Evolutionary conservation across 2,113 vertebrate genomes (phyloP).

Genomic region (Cercocebus atys): DNA sequence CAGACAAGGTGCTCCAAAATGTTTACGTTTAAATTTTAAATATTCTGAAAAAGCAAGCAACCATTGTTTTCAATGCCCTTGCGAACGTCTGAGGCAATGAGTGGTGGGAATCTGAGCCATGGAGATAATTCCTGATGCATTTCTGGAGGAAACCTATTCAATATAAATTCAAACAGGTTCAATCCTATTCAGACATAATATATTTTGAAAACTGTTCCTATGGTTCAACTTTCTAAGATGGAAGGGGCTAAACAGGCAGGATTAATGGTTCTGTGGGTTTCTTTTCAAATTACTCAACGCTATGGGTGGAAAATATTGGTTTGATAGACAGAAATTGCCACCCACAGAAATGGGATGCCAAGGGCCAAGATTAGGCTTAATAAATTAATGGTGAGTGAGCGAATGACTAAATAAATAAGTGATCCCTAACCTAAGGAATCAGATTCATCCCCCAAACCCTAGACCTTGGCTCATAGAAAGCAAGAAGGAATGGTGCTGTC

Average conservation of each 20-base stretch:
- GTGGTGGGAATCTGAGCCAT: not conserved
- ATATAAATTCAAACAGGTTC: not conserved
- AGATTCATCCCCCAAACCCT: not conserved
- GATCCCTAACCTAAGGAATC: not conserved
- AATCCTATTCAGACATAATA: not conserved
- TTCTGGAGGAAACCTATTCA: not conserved
- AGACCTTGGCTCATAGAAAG: not conserved
- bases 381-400: not conserved
- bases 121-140: not conserved
- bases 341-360: not conserved
- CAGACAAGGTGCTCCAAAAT: not conserved
- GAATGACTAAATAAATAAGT: not conserved
- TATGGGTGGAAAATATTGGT: not conserved
- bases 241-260: not conserved
- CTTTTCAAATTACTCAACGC: conserved; percentile 29
- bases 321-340: not conserved
- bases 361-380: not conserved
- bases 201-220: not conserved
- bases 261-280: not conserved
- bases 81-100: not conserved
- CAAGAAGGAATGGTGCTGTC: not conserved
- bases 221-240: not conserved
- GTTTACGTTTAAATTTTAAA: conserved; percentile 18
- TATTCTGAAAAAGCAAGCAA: not conserved
- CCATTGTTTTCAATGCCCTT: not conserved